A percentile compares a stretch with the other conserved stretches of the same genome.
These are phyloP conservation scores for Oncorhynchus tshawytscha DNA, from an alignment of 2,113 vertebrate species.

Conservation along the genomic window DNA sequence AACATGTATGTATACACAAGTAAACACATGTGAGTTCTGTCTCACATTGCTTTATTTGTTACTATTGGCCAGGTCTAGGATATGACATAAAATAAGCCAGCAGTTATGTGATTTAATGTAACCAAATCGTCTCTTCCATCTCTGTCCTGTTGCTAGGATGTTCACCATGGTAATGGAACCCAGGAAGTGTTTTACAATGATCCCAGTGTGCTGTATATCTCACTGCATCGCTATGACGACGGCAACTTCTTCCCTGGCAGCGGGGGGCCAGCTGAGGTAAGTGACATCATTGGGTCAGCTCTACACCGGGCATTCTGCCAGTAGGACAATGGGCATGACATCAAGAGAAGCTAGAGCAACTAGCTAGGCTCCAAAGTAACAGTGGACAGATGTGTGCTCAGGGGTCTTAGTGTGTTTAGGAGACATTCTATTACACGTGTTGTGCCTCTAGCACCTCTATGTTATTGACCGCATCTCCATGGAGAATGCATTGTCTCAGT, in stretches of 20 bases:
- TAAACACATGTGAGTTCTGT: not conserved
- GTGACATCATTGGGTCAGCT: slow-evolving; percentile 5
- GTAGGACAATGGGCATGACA: not conserved
- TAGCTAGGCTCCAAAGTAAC: too few relatives aligned
- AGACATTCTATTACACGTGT: too few relatives aligned
- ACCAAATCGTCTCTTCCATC: not conserved
- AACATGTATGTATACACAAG: too few relatives aligned
- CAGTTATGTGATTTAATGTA: not conserved
- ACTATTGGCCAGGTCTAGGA: too few relatives aligned
- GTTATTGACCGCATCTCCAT: not conserved
- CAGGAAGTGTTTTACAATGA: slow-evolving; percentile 91
- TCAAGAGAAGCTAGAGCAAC: not conserved
- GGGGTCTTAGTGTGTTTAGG: too few relatives aligned
- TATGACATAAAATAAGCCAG: too few relatives aligned
- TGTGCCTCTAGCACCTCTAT: too few relatives aligned
- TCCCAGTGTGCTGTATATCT: slow-evolving; percentile 87
- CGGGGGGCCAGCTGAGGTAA: slow-evolving; percentile 85
- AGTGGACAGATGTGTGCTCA: too few relatives aligned
- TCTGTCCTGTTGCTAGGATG: slow-evolving; percentile 71
- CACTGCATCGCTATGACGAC: slow-evolving; percentile 86
- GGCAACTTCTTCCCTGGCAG: slow-evolving; percentile 94
- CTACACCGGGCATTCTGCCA: not conserved
- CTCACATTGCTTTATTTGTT: too few relatives aligned
- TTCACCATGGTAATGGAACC: slow-evolving; percentile 92
- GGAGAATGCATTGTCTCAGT: not conserved